phyloP scores from a whole-genome alignment of 2,113 vertebrate species.

The Semnornis frantzii region DNA sequence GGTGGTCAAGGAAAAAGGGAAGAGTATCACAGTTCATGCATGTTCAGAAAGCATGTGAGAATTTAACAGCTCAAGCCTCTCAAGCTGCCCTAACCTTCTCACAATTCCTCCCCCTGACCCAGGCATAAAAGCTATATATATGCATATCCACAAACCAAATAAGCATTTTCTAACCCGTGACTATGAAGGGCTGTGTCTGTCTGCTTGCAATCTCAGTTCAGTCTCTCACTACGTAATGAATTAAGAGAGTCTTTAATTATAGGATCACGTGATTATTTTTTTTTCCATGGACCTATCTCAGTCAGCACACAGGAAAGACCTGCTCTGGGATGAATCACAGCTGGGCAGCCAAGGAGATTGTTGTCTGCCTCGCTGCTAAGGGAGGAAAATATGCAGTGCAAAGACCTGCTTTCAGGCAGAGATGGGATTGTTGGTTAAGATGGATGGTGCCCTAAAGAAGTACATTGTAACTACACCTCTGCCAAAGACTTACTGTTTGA shows the following conservation, averaged over 20 bases:
- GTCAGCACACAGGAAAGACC: conserved; percentile 65
- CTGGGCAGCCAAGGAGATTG: conserved; percentile 17
- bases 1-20: neutral
- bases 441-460: neutral
- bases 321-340: conserved; percentile 61
- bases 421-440: neutral
- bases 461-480: neutral
- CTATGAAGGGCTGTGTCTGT: neutral
- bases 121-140: neutral
- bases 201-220: conserved; percentile 30
- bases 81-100: neutral
- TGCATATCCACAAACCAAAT: neutral
- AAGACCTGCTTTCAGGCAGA: neutral
- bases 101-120: neutral
- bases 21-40: neutral
- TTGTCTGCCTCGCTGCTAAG: conserved; percentile 7
- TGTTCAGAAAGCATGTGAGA: neutral
- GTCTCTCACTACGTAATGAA: conserved; percentile 35
- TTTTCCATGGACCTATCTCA: conserved; percentile 46
- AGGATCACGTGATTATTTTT: conserved; percentile 19
- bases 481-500: neutral
- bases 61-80: neutral
- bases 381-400: neutral
- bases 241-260: conserved; percentile 59
- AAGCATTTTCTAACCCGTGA: neutral